Evolutionary conservation across 2,888 invertebrate species (phyloP), one percentile per base, ranked within the genome.

Genomic region (Branchellion lobata): DNA sequence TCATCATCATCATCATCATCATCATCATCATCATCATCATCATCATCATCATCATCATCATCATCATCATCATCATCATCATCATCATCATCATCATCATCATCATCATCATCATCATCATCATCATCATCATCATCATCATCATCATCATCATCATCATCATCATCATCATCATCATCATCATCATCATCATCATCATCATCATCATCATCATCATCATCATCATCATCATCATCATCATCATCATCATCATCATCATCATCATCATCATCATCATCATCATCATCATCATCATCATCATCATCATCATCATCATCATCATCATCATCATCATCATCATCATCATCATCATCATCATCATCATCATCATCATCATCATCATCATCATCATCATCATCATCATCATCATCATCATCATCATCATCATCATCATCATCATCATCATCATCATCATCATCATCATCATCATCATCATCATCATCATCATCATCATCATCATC

Each of bases 221-320:
- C 69, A 29, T 69, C 69, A 29, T 69, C 69, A 0, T 69, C 69
- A 0, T 69, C 69, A 0, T 69, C 69, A 0, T 69, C 69, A 0
- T 69, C 69, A 0, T 69, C 69, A 29, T 29, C 69, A 69, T 69
- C 31, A 33, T 33, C 69, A 11, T 69, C 69, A 11, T 69, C 69
- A 14, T 78, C 69, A 47, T 71, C 69, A 71, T 68, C 78, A 78
- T 69, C 78, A 71, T 68, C 69, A 47, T 68, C 47, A 47, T 78
- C 71, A 47, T 47, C 47, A 47, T 47, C 47, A 47, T 47, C 47
- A 47, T 47, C 47, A 47, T 47, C 47, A 47, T 47, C 47, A 47
- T 47, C 47, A 47, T 47, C 47, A 47, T 47, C 47, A 47, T 47
- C 47, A 47, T 47, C 47, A 47, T 47, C 47, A 47, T 47, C 47